phyloP scores from a whole-genome alignment of 2,797 vertebrate genomes.

The Vipera ursinii region DNA sequence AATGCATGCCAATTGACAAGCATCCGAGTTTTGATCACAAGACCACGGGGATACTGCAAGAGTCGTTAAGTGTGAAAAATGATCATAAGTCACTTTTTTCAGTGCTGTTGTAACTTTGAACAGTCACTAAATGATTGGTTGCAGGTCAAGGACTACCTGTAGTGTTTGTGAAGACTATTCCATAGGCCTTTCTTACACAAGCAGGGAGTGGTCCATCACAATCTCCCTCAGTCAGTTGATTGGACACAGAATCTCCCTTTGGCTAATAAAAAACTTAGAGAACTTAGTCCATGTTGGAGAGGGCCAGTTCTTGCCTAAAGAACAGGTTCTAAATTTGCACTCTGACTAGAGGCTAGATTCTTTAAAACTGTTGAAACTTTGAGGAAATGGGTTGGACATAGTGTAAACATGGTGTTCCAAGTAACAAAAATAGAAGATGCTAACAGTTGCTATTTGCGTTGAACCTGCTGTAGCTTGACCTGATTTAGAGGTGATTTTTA shows the following conservation, averaged over 20 bases:
- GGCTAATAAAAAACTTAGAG: background rate
- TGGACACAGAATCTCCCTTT: background rate
- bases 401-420: background rate
- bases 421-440: background rate
- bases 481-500: background rate
- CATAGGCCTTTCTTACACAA: background rate
- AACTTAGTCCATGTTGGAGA: background rate
- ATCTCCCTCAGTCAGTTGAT: background rate
- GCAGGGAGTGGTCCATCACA: background rate
- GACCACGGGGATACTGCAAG: background rate
- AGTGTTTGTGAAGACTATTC: background rate
- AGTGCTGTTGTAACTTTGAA: background rate
- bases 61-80: background rate
- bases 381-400: background rate
- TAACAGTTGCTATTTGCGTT: background rate
- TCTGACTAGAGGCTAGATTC: background rate
- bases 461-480: background rate
- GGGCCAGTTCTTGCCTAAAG: background rate
- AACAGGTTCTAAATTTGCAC: too few species aligned
- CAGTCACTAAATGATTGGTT: background rate
- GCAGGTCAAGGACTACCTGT: background rate
- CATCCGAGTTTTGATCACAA: background rate
- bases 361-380: background rate
- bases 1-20: background rate
- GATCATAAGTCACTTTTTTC: background rate